Conservation (phyloP, 2,888 invertebrate species). For the Habroteleia sp. region DNA sequence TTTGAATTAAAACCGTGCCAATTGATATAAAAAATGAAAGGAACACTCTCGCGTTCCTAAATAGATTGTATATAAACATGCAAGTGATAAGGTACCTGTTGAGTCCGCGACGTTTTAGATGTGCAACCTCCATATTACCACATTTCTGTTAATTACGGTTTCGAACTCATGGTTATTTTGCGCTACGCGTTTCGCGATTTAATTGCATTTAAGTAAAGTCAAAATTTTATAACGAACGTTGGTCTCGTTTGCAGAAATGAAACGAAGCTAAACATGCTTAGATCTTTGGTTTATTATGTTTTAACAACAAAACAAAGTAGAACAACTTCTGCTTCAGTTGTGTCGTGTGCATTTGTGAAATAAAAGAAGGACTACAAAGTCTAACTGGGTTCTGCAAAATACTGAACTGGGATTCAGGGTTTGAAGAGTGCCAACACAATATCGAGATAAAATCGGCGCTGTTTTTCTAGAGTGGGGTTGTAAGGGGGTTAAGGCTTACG, state of each 20-base stretch:
- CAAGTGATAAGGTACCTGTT: constrained; percentile 55
- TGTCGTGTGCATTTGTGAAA: constrained; percentile 8
- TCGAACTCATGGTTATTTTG: neutral
- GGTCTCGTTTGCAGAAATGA: neutral
- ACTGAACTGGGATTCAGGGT: constrained; percentile 67
- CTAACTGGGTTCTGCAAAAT: constrained; percentile 72
- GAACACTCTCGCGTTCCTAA: no score
- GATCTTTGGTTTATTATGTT: no score
- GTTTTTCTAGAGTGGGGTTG: constrained; percentile 49
- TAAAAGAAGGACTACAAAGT: constrained; percentile 16
- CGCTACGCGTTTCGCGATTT: neutral
- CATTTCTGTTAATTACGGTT: constrained; percentile 9
- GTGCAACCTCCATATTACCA: constrained; percentile 41
- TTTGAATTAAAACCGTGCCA: no score
- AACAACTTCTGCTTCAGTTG: no score
- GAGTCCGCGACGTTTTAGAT: constrained; percentile 40
- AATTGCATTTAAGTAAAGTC: no score
- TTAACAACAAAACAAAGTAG: no score
- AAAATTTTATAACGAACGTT: no score
- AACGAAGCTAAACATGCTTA: no score
- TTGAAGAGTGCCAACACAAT: constrained; percentile 42
- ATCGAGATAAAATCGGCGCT: constrained; percentile 55
- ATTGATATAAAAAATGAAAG: no score
- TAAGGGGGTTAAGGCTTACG: constrained; percentile 66
- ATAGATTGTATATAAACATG: constrained; percentile 32